Evolutionary conservation across 2,113 vertebrate species (phyloP), one percentile per base, ranked within the genome.

Genomic region (Tylochromis polylepis): DNA sequence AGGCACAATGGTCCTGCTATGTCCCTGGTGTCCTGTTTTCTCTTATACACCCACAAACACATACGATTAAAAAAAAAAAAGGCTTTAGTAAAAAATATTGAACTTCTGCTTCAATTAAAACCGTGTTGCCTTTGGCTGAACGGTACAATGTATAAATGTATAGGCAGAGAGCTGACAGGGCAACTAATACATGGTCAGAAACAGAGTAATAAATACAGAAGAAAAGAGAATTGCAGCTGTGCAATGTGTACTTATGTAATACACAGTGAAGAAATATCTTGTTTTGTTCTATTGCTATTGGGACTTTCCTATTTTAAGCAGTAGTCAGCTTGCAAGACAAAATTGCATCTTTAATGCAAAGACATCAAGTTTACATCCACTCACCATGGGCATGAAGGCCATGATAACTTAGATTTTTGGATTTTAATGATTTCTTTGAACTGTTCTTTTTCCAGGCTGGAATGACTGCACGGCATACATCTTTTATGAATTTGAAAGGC

Each of bases 91-190:
- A 70, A 31, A 58, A 8, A 22, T 59, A 62, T 60, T 46, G n/a
- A 88, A 83, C 79, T 87, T 24, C 43, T 82, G 53, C n/a, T 46
- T 86, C 83, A 86, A 80, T 67, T 89, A 55, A 81, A 87, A 59
- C 82, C 7, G 15, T 59, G 85, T 85, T 82, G 83, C 89, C 81
- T 82, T 58, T 58, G 82, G 89, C 88, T 49, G 38, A 20, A 27
- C 12, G 3, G 20, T 8, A 12, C 24, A 16, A 27, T n/a, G 20
- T 11, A 70, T 75, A 6, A 18, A 86, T 88, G 84, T 56, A 56
- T 60, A 34, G 46, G 56, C 75, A 57, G 58, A 81, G 81, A 85
- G 53, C 51, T 90, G 82, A 81, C 29, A 85, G 55, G 51, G 34
- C 43, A 83, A 81, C 51, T 53, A 83, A 81, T 9, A 36, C 34